Evolutionary conservation across 2,113 vertebrate species (phyloP).

Genomic region (Bambusicola thoracicus): DNA sequence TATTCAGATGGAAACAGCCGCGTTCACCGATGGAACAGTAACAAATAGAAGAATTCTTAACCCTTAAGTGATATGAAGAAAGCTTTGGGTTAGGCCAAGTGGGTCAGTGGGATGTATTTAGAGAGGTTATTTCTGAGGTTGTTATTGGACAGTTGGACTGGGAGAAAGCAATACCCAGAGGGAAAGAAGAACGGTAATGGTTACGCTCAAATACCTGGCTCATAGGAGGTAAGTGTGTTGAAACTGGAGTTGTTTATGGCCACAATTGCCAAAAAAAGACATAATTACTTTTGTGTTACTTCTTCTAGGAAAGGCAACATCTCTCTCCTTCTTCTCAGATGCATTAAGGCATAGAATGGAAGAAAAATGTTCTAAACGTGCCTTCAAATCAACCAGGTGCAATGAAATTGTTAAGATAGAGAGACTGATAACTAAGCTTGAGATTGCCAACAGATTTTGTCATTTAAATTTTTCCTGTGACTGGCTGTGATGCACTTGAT

Average conservation of each 20-base stretch:
- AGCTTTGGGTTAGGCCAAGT: background rate
- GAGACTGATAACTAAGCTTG: background rate
- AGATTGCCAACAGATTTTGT: background rate
- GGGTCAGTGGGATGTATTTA: background rate
- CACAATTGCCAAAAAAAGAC: rapidly evolving
- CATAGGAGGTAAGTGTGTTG: background rate
- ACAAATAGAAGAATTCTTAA: background rate
- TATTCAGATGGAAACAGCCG: background rate
- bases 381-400: background rate
- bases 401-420: background rate
- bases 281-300: background rate
- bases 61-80: background rate
- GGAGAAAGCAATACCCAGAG: background rate
- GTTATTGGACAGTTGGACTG: background rate
- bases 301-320: background rate
- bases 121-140: background rate
- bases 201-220: background rate
- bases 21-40: background rate
- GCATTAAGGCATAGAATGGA: background rate
- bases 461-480: background rate
- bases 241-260: background rate
- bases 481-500: background rate
- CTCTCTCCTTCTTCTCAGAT: background rate
- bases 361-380: background rate
- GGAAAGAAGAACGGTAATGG: background rate